Evolutionary conservation across 53 echinoderm and acorn worm genomes (phyloP).

Genomic region (Crossaster papposus): DNA sequence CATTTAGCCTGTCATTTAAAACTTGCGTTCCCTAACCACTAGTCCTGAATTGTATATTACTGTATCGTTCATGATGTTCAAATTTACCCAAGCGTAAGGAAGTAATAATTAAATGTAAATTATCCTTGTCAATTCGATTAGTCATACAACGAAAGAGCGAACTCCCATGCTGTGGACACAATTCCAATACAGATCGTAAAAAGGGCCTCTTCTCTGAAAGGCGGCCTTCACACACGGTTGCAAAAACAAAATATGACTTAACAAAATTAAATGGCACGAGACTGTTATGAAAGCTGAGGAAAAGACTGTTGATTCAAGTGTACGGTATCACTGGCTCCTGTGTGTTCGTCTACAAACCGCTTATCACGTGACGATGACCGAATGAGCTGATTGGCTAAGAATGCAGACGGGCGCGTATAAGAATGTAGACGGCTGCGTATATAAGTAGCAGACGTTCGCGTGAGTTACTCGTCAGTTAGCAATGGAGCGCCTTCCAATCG

Average conservation of each 20-base stretch:
- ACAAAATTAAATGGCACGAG: neutral
- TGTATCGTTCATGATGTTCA: neutral
- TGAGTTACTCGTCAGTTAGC: neutral
- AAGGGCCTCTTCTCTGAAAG: neutral
- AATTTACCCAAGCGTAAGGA: neutral
- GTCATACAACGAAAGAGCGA: neutral
- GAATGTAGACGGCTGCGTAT: neutral
- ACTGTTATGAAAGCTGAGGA: neutral
- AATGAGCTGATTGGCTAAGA: conserved; percentile 15
- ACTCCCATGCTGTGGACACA: neutral
- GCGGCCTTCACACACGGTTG: neutral
- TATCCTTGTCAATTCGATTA: neutral
- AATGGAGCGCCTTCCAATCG: neutral
- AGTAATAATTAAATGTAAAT: neutral
- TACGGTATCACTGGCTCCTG: neutral
- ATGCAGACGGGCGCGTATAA: neutral
- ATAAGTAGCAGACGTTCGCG: neutral
- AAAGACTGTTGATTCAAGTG: neutral
- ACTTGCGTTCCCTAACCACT: too few relatives aligned
- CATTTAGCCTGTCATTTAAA: too few relatives aligned
- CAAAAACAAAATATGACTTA: neutral
- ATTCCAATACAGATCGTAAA: neutral
- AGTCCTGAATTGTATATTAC: neutral
- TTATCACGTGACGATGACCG: neutral
- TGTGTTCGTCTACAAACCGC: neutral